Evolutionary conservation across 2,113 vertebrate species (phyloP).

Genomic region (Tupaia chinensis): DNA sequence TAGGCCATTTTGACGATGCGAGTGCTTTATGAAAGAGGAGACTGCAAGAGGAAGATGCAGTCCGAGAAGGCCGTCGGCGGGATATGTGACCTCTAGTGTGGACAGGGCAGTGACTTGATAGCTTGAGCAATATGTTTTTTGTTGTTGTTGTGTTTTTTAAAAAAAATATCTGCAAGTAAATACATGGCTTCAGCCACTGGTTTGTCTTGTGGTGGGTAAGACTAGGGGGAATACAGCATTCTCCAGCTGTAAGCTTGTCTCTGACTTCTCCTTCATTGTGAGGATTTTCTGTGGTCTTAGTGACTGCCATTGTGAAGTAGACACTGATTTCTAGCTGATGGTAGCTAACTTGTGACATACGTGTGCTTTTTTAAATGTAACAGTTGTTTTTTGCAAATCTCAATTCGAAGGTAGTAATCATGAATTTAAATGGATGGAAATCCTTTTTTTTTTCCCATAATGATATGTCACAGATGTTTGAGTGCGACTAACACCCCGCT

Average conservation of each 20-base stretch:
- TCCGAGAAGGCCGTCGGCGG: slow-evolving; percentile 14
- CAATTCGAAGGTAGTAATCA: slow-evolving; percentile 20
- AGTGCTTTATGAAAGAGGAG: slow-evolving; percentile 57
- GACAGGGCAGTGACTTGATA: background rate
- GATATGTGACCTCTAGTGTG: slow-evolving; percentile 32
- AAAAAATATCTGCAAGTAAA: slow-evolving; percentile 34
- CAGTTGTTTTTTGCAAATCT: background rate
- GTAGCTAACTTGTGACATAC: background rate
- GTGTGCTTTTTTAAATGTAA: background rate
- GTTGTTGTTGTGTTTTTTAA: background rate
- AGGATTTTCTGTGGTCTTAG: background rate
- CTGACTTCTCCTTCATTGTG: background rate
- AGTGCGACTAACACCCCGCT: background rate
- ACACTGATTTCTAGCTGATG: slow-evolving; percentile 14
- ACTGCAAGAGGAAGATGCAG: slow-evolving; percentile 14
- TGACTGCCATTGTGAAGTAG: slow-evolving; percentile 28
- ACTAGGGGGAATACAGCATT: background rate
- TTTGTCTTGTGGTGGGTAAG: background rate
- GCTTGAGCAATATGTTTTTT: background rate
- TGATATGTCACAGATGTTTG: slow-evolving; percentile 48
- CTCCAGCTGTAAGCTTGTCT: slow-evolving; percentile 12
- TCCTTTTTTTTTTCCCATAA: background rate
- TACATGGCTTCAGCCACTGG: background rate
- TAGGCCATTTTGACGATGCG: background rate
- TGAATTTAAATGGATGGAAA: slow-evolving; percentile 58